Conservation (phyloP, 2,888 invertebrate species). For the Dryocosmus kuriphilus region DNA sequence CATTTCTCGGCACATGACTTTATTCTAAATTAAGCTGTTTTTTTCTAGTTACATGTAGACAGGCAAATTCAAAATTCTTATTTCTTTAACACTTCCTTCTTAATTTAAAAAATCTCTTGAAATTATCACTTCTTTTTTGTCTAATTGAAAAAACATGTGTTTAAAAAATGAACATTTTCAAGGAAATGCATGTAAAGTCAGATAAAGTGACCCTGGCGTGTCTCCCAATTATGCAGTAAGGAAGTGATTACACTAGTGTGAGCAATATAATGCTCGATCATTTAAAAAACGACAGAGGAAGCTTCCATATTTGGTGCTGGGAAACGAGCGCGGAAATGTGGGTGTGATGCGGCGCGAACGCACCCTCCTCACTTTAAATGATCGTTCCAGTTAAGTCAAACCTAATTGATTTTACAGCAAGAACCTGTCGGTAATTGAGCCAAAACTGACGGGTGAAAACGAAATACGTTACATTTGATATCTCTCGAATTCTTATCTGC, state of each 20-base stretch:
- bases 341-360: slow-evolving; percentile 59
- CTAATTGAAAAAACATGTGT: not conserved
- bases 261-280: slow-evolving; percentile 42
- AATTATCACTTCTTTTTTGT: too few relatives aligned
- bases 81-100: too few relatives aligned
- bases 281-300: slow-evolving; percentile 53
- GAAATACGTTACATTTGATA: not conserved
- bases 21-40: slow-evolving; percentile 2
- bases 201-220: slow-evolving; percentile 5
- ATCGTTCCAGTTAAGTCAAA: slow-evolving; percentile 69
- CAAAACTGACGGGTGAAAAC: not conserved
- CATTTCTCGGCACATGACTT: slow-evolving; percentile 1
- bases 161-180: not conserved
- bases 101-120: too few relatives aligned
- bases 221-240: slow-evolving; percentile 31
- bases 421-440: not conserved
- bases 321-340: slow-evolving; percentile 53
- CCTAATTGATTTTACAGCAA: slow-evolving; percentile 45
- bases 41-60: not conserved
- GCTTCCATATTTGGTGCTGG: slow-evolving; percentile 62
- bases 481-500: not conserved
- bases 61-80: too few relatives aligned
- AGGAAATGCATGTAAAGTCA: slow-evolving; percentile 13
- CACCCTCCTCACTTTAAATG: slow-evolving; percentile 63
- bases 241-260: slow-evolving; percentile 17